Base-by-base conservation (phyloP, 2,888 invertebrate species). In the Camponotus fellah region DNA sequence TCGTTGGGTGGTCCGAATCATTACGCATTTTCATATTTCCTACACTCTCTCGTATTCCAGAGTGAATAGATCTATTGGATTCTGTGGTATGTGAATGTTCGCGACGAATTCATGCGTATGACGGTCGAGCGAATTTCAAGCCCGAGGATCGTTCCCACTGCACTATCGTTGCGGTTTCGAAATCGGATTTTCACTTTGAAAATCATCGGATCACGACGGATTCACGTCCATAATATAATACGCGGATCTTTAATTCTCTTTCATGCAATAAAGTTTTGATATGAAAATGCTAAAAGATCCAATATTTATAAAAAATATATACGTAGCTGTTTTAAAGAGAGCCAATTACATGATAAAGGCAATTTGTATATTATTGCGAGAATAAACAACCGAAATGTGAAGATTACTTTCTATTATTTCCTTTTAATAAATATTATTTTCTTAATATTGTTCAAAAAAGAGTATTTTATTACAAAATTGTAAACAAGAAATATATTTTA, bases 101-200 rank as follows among this genome's bases (percentile, higher is more conserved):
- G 46, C 79, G 77, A 12, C 68, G 68, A 68, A 69, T 69, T 69
- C 79, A 71, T 60, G 79, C 79, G 77, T 58, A 64, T 79, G 79
- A 60, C 69, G 69, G 43, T 60, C 60, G 77, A 21, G 68, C 65
- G 76, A 76, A 32, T 58, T 66, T 77, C 66, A 71, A 80, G 79
- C 71, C 62, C 60, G 43, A 60, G 60, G 60, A 80, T 80, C 79
- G 79, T 80, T 60, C 71, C 71, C 69, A 14, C 17, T 43, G 43
- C 37, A n/a, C 8, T 14, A 46, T 40, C 14, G 26, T 56, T 21
- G 58, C 34, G 46, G 58, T 43, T 58, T 17, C 34, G 17, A 21
- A 34, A 43, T 58, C 21, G 53, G 3, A 14, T 32, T 77, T 53
- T 32, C 56, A 53, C 40, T 56, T 56, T n/a, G 6, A 40, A 71